Evolutionary conservation across 2,113 vertebrate species (phyloP), one percentile per base, ranked within the genome.

Genomic region (Oryzias javanicus): DNA sequence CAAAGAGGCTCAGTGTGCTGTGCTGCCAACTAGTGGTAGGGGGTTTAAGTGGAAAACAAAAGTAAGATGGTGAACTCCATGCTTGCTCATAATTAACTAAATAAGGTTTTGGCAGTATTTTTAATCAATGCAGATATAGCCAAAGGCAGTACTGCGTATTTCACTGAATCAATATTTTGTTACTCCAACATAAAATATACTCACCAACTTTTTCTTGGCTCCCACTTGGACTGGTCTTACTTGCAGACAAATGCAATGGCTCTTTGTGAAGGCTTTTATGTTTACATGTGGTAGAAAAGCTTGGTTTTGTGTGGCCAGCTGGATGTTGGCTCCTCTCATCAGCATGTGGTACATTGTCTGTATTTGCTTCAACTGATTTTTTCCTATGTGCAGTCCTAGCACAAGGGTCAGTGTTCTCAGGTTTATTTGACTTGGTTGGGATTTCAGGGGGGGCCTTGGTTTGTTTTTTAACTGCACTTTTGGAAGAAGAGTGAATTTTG

Each of bases 151-250:
- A 27, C 5, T 27, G 4, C 6, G 6, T 27, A 27, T 27, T 27
- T 27, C 25, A 27, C 25, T 27, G 25, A 27, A 6, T 27, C 25
- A 5, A 27, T 27, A 27, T 35, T 35, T 35, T 35, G 2, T 35
- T 35, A 35, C 0, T 10, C 8, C 2, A 10, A 35, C 3, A 3
- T 2, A 10, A 35, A 35, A 35, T 35, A 24, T 25, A 72, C 84
- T 60, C 20, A 70, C 87, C 87, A 47, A 89, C 27, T 72, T 24
- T 41, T 19, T 3, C 16, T 25, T 2, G 6, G 3, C 6, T 40
- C 57, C 29, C 1, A 12, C 4, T 61, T 29, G 3, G 10, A 17
- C 20, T 53, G 0, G 1, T 46, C 24, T 71, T 65, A 24, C 5
- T 56, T 8, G n/a, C 1, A 4, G 19, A 22, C 4, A 8, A 5